These are phyloP conservation scores for Rhinopomastus cyanomelas DNA, from an alignment of 2,113 vertebrate species.

Conservation along the genomic window DNA sequence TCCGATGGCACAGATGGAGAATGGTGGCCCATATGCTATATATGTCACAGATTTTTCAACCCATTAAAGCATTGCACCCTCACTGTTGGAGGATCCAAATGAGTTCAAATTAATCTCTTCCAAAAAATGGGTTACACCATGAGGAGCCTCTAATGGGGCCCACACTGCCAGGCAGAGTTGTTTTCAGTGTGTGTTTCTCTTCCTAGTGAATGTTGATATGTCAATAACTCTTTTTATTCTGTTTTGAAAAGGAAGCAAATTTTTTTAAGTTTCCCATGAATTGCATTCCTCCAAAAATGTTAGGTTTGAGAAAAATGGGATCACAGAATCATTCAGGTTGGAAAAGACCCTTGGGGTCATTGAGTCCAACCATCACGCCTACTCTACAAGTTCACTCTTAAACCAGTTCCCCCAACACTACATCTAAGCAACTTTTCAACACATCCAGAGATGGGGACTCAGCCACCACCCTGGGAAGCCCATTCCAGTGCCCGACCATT, in stretches of 20 bases:
- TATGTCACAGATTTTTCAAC: not conserved
- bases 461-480: too few species aligned
- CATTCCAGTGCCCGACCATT: too few species aligned
- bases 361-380: too few species aligned
- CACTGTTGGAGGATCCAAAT: not conserved
- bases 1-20: not conserved
- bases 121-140: not conserved
- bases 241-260: not conserved
- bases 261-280: not conserved
- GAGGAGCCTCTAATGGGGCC: not conserved
- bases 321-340: too few species aligned
- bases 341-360: too few species aligned
- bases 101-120: not conserved
- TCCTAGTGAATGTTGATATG: not conserved
- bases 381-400: too few species aligned
- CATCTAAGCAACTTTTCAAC: too few species aligned
- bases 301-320: not conserved
- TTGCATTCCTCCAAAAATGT: accelerated
- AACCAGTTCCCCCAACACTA: too few species aligned
- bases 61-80: not conserved
- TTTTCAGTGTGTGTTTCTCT: not conserved
- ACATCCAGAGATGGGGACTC: too few species aligned
- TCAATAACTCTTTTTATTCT: not conserved
- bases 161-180: not conserved
- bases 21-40: not conserved